Percentiles rank a stretch among this genome's conserved stretches.
phyloP scores from a whole-genome alignment of 2,113 vertebrate species.

The Entosphenus tridentatus region DNA sequence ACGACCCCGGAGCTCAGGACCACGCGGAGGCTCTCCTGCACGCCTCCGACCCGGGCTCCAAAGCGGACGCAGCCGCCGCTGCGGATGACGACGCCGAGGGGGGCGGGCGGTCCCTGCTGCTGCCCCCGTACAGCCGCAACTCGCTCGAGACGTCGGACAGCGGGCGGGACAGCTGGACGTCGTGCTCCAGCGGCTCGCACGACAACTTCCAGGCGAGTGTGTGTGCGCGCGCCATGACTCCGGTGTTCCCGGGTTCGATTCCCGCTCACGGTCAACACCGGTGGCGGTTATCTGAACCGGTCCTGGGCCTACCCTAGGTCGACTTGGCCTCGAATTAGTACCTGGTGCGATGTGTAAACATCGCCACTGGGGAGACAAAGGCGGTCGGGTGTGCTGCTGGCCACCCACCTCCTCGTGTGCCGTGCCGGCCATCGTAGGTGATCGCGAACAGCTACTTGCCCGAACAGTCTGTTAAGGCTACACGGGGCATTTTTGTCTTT shows the following conservation, averaged over 20 bases:
- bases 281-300: constrained; percentile 15
- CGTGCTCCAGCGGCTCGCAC: constrained; percentile 85
- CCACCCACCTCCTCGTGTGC: too few species aligned
- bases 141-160: constrained; percentile 90
- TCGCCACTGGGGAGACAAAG: too few species aligned
- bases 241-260: constrained; percentile 33
- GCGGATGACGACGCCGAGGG: too few species aligned
- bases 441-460: too few species aligned
- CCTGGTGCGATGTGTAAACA: too few species aligned
- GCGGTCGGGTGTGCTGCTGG: too few species aligned
- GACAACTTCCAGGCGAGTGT: constrained; percentile 34
- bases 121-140: constrained; percentile 68
- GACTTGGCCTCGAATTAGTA: too few species aligned
- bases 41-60: constrained; percentile 71
- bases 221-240: constrained; percentile 24
- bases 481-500: too few species aligned
- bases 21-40: constrained; percentile 47
- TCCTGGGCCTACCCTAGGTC: too few species aligned
- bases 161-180: constrained; percentile 92
- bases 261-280: constrained; percentile 32
- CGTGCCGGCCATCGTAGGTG: too few species aligned
- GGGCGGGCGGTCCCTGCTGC: too few species aligned
- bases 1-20: constrained; percentile 49
- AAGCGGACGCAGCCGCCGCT: constrained; percentile 45
- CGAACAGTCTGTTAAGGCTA: too few species aligned